Conservation (phyloP, 2,888 invertebrate species). For the Lymantria dispar region DNA sequence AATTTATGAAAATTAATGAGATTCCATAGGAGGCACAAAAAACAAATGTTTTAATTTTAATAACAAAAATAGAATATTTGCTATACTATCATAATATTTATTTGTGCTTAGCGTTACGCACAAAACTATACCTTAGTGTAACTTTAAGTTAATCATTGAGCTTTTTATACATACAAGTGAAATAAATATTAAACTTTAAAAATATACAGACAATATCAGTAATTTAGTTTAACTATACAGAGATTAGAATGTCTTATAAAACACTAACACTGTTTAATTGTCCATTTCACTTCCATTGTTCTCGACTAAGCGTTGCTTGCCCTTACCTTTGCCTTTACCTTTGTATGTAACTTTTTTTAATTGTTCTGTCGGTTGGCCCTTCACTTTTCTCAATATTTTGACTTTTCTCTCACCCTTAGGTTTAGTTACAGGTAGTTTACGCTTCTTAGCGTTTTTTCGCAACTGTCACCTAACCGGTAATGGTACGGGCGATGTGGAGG, state of each 20-base stretch:
- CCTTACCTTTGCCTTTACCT: conserved; percentile 7
- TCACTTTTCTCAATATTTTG: background rate
- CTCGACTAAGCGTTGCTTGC: background rate
- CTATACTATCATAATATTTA: conserved; percentile 65
- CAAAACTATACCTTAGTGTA: conserved; percentile 67
- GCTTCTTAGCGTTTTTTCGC: conserved; percentile 7
- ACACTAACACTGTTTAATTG: conserved; percentile 22
- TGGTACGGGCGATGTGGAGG: conserved; percentile 1
- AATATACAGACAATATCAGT: conserved; percentile 58
- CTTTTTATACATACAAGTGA: conserved; percentile 77
- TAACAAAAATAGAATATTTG: conserved; percentile 63
- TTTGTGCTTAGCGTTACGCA: conserved; percentile 68
- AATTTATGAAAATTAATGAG: conserved; percentile 61
- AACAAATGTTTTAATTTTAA: conserved; percentile 57
- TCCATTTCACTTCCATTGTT: conserved; percentile 1
- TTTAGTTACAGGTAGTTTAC: conserved; percentile 1
- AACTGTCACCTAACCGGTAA: conserved; percentile 11
- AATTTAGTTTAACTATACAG: conserved; percentile 47
- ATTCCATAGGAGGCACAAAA: conserved; percentile 76
- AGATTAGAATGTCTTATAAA: conserved; percentile 41
- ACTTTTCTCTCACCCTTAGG: background rate
- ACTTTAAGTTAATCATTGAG: conserved; percentile 80
- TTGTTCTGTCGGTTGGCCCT: background rate
- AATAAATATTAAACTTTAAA: conserved; percentile 49
- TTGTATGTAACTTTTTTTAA: background rate